Percentiles rank a stretch among this genome's conserved stretches.
Conservation (phyloP, 2,113 vertebrate genomes). For the Amphiprion percula region DNA sequence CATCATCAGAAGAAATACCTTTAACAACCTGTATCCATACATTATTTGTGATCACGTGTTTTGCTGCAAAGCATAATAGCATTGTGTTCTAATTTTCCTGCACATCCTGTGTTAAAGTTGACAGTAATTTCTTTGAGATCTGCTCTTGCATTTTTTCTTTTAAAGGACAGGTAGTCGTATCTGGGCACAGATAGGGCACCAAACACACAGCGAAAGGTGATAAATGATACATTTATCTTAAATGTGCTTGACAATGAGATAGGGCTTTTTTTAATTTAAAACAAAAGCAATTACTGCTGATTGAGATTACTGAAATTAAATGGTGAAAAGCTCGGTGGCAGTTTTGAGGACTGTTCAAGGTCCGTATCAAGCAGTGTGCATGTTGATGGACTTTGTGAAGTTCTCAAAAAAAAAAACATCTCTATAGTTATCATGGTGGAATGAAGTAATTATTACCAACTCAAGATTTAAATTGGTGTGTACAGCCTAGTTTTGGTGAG, state of each 20-base stretch:
- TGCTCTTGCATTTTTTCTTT: neutral
- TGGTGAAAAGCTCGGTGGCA: neutral
- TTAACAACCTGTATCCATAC: neutral
- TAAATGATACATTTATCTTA: slow-evolving; percentile 7
- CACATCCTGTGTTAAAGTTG: neutral
- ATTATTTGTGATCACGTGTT: neutral
- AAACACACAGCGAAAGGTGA: slow-evolving; percentile 1
- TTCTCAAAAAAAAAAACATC: too few relatives aligned
- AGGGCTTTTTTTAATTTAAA: neutral
- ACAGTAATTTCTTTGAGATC: neutral
- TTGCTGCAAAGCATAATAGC: neutral
- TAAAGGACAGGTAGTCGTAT: slow-evolving; percentile 8
- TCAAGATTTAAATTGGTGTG: neutral
- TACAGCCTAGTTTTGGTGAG: neutral
- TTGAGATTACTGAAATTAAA: neutral
- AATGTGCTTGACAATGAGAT: neutral
- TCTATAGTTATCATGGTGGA: too few relatives aligned
- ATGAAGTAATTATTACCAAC: neutral
- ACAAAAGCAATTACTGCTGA: neutral
- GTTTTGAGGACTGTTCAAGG: neutral
- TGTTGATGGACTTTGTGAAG: too few relatives aligned
- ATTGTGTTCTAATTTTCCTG: slow-evolving; percentile 1
- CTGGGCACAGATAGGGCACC: slow-evolving; percentile 4
- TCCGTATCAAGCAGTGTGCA: too few relatives aligned
- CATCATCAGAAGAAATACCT: slow-evolving; percentile 5